Percentiles rank a stretch among this genome's conserved stretches.
These are phyloP conservation scores for Megalonaias nervosa DNA, from an alignment of 1,140 invertebrate genomes.

Conservation along the genomic window DNA sequence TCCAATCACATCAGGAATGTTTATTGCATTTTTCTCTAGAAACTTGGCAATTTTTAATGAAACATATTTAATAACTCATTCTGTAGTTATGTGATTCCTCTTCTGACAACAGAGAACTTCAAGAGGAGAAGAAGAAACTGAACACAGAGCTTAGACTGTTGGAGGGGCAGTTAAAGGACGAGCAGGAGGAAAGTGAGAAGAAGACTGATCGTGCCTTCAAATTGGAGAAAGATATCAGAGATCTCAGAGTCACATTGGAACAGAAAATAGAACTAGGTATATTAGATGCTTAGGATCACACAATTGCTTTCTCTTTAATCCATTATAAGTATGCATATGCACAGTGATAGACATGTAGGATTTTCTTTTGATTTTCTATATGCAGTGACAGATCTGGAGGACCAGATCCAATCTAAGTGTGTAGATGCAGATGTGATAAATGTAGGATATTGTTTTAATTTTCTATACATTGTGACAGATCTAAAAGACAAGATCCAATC, in stretches of 20 bases:
- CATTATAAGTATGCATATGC: too few species aligned
- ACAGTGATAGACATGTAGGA: too few species aligned
- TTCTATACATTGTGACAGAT: constrained; percentile 46
- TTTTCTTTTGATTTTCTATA: neutral
- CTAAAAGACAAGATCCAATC: constrained; percentile 41
- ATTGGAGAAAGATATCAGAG: constrained; percentile 53
- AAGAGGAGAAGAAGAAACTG: constrained; percentile 46
- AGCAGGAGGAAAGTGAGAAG: constrained; percentile 38
- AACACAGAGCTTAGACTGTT: constrained; percentile 38
- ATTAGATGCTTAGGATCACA: neutral
- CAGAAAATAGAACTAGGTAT: constrained; percentile 60
- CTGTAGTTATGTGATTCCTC: neutral
- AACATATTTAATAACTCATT: neutral
- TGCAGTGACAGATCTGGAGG: constrained; percentile 60
- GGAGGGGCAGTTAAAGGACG: constrained; percentile 47
- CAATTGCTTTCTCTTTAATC: too few species aligned
- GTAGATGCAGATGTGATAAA: constrained; percentile 28
- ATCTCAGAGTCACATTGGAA: constrained; percentile 55
- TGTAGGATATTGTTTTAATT: too few species aligned
- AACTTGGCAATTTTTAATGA: too few species aligned
- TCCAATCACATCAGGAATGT: too few species aligned
- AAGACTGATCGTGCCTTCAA: constrained; percentile 34
- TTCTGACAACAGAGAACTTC: constrained; percentile 25
- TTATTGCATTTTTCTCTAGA: too few species aligned
- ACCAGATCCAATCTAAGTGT: constrained; percentile 50